Evolutionary conservation across 2,113 vertebrate genomes (phyloP).

Genomic region (Callipepla squamata): DNA sequence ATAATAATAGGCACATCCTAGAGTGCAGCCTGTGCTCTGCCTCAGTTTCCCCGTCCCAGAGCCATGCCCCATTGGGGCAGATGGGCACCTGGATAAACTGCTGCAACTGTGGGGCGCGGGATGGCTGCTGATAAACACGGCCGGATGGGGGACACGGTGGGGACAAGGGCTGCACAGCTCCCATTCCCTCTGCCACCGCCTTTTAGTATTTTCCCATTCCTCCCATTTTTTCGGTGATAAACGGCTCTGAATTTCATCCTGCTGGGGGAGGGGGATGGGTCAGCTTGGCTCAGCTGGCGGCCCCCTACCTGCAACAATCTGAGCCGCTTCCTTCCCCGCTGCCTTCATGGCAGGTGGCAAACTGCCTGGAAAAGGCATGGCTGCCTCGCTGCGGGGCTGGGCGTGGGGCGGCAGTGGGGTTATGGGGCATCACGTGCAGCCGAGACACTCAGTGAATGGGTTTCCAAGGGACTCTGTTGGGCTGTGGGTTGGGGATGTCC

Average conservation of each 20-base stretch:
- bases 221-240: not conserved
- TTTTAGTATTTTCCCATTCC: not conserved
- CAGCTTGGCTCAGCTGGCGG: not conserved
- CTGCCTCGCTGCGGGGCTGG: too few relatives aligned
- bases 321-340: not conserved
- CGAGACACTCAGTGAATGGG: not conserved
- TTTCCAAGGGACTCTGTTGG: not conserved
- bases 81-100: slow-evolving; percentile 61
- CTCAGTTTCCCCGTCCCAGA: slow-evolving; percentile 14
- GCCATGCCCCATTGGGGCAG: not conserved
- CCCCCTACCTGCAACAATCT: not conserved
- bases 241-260: not conserved
- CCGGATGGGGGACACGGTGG: not conserved
- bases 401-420: too few relatives aligned
- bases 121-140: not conserved
- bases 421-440: too few relatives aligned
- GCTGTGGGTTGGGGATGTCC: not conserved
- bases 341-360: not conserved
- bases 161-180: not conserved
- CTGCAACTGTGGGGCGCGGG: slow-evolving; percentile 26
- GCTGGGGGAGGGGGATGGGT: not conserved
- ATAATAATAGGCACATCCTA: not conserved
- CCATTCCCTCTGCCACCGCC: not conserved
- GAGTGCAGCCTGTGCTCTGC: not conserved
- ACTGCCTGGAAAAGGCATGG: not conserved